These are phyloP conservation scores for Pelobates cultripes DNA, from an alignment of 2,797 vertebrate genomes.

Conservation along the genomic window DNA sequence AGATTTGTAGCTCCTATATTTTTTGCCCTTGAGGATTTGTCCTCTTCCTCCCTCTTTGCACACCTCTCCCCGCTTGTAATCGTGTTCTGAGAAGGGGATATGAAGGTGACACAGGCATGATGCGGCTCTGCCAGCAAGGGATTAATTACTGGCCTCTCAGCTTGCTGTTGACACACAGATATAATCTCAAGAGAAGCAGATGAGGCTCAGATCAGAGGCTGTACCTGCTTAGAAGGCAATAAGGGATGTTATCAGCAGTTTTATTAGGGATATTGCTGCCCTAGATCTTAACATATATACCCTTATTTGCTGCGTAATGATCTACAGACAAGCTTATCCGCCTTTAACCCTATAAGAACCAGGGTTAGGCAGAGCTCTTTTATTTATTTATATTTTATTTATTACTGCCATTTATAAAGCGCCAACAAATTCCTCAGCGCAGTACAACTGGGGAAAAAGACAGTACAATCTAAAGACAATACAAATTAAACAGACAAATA, in stretches of 20 bases:
- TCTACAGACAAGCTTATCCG: too few relatives aligned
- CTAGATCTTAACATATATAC: background rate
- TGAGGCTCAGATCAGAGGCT: constrained; percentile 40
- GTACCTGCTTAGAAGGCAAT: constrained; percentile 42
- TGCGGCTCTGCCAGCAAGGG: constrained; percentile 48
- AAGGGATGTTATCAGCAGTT: constrained; percentile 28
- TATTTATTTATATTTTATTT: too few relatives aligned
- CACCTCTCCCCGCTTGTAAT: constrained; percentile 51
- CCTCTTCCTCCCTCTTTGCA: constrained; percentile 34
- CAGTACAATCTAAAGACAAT: too few relatives aligned
- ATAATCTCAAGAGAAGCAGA: constrained; percentile 38
- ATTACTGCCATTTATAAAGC: too few relatives aligned
- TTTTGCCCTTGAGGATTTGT: constrained; percentile 43
- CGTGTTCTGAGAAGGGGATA: constrained; percentile 47
- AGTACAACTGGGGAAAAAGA: too few relatives aligned
- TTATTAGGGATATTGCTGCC: constrained; percentile 3
- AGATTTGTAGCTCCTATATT: background rate
- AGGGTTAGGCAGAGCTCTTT: too few relatives aligned
- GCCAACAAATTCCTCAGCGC: too few relatives aligned
- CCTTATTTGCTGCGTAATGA: too few relatives aligned
- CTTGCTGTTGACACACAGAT: constrained; percentile 41
- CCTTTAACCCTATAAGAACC: too few relatives aligned
- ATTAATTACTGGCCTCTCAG: constrained; percentile 52
- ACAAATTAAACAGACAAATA: too few relatives aligned
- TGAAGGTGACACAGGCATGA: constrained; percentile 53